A percentile compares a stretch with the other conserved stretches of the same genome.
These are phyloP conservation scores for Rhinogobio ventralis DNA, from an alignment of 2,797 vertebrate species.

Conservation along the genomic window DNA sequence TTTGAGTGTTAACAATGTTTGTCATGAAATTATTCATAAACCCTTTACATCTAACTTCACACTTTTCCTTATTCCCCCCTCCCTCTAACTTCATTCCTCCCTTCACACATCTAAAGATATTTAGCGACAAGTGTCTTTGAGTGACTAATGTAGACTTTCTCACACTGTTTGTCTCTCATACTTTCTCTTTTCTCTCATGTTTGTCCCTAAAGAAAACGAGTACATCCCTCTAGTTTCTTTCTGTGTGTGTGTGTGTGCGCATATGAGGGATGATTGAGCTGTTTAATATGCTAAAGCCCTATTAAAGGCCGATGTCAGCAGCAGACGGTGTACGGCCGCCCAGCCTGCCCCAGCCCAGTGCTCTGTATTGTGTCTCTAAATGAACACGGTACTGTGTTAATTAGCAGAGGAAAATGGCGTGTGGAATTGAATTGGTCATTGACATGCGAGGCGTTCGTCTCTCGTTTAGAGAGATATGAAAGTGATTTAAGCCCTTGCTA, in stretches of 20 bases:
- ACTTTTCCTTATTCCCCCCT: slow-evolving; percentile 58
- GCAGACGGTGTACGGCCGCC: slow-evolving; percentile 66
- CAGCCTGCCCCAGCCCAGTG: slow-evolving; percentile 65
- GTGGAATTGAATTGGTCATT: slow-evolving; percentile 76
- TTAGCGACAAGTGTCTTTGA: not conserved
- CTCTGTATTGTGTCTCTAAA: slow-evolving; percentile 73
- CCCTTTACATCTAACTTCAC: slow-evolving; percentile 63
- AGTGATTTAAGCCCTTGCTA: slow-evolving; percentile 56
- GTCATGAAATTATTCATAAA: slow-evolving; percentile 66
- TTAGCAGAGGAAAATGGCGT: slow-evolving; percentile 74
- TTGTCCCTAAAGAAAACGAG: slow-evolving; percentile 1
- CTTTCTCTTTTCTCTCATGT: slow-evolving; percentile 12
- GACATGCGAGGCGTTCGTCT: slow-evolving; percentile 69
- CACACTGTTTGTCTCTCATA: slow-evolving; percentile 1
- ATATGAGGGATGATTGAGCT: slow-evolving; percentile 63
- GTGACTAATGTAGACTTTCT: slow-evolving; percentile 22
- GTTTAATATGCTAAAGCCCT: slow-evolving; percentile 79
- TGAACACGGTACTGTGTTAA: slow-evolving; percentile 71
- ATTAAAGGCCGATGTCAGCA: slow-evolving; percentile 64
- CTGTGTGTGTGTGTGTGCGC: slow-evolving; percentile 27
- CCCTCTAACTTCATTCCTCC: slow-evolving; percentile 34
- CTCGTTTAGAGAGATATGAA: slow-evolving; percentile 63
- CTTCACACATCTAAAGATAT: slow-evolving; percentile 58
- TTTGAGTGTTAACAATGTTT: slow-evolving; percentile 67
- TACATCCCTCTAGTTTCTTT: slow-evolving; percentile 1